Evolutionary conservation across 2,797 vertebrate genomes (phyloP).

Genomic region (Oreochromis grahami): DNA sequence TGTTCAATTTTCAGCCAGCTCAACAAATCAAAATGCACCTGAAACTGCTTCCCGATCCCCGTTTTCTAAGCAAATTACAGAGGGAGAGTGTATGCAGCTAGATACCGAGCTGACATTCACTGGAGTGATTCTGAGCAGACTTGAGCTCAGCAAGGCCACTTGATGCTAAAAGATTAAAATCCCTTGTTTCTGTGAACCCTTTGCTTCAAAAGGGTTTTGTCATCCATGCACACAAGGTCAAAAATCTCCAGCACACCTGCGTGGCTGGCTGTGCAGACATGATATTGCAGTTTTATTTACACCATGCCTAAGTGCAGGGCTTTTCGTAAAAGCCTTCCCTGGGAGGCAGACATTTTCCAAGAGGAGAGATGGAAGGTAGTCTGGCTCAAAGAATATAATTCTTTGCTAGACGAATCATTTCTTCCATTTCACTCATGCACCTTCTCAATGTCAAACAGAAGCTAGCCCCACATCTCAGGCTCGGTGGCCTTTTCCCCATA

Average conservation of each 20-base stretch:
- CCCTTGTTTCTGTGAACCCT: constrained; percentile 33
- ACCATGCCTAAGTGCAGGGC: background rate
- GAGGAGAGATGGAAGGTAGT: constrained; percentile 11
- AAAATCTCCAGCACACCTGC: constrained; percentile 22
- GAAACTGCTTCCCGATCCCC: background rate
- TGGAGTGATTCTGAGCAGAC: background rate
- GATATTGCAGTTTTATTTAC: constrained; percentile 46
- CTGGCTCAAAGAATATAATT: constrained; percentile 11
- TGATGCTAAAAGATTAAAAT: constrained; percentile 43
- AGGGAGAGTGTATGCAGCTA: constrained; percentile 3
- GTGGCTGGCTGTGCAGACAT: background rate
- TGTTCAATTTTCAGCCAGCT: constrained; percentile 25
- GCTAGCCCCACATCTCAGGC: constrained; percentile 27
- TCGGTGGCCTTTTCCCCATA: constrained; percentile 58
- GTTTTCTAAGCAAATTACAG: constrained; percentile 9
- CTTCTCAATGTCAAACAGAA: constrained; percentile 60
- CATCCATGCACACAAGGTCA: constrained; percentile 34
- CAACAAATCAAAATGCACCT: constrained; percentile 24
- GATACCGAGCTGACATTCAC: constrained; percentile 28
- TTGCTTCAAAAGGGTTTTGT: constrained; percentile 28
- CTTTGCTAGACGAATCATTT: constrained; percentile 46
- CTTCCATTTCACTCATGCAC: constrained; percentile 51
- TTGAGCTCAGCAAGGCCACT: constrained; percentile 32
- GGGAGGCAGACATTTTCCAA: constrained; percentile 7
- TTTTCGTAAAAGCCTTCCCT: constrained; percentile 21